phyloP scores from a whole-genome alignment of 2,888 invertebrate genomes.

The Tenthredo scrophulariae region DNA sequence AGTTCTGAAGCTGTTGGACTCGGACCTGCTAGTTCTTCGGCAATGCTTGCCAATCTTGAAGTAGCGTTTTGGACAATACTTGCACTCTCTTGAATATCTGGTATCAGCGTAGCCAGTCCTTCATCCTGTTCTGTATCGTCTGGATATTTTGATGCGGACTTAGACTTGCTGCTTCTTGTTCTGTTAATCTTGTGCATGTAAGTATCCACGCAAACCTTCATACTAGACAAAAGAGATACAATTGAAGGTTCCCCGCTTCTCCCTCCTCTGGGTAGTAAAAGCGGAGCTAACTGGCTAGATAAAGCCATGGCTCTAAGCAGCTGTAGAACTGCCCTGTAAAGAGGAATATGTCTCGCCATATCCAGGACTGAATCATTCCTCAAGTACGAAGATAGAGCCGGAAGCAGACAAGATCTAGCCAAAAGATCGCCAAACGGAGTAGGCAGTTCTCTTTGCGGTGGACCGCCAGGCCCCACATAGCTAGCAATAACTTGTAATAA shows the following conservation, averaged over 20 bases:
- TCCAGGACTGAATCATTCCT: slow-evolving; percentile 97
- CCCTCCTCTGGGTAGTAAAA: slow-evolving; percentile 82
- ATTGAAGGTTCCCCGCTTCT: slow-evolving; percentile 82
- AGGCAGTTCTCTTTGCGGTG: slow-evolving; percentile 81
- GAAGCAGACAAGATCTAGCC: slow-evolving; percentile 90
- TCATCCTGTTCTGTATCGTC: slow-evolving; percentile 92
- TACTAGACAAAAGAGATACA: slow-evolving; percentile 89
- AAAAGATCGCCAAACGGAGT: slow-evolving; percentile 88
- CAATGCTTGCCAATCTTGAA: slow-evolving; percentile 65
- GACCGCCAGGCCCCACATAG: slow-evolving; percentile 89
- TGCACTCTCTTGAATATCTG: slow-evolving; percentile 91
- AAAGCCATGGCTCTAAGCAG: slow-evolving; percentile 88
- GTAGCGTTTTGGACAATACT: slow-evolving; percentile 80
- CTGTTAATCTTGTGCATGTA: slow-evolving; percentile 90
- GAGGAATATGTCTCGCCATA: slow-evolving; percentile 97
- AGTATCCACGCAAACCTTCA: slow-evolving; percentile 95
- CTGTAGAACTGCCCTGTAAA: slow-evolving; percentile 92
- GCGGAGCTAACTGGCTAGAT: slow-evolving; percentile 81
- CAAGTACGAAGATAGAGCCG: slow-evolving; percentile 93
- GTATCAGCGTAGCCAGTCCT: slow-evolving; percentile 92
- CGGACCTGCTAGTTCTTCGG: slow-evolving; percentile 74
- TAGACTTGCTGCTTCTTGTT: slow-evolving; percentile 70
- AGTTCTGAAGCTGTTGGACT: slow-evolving; percentile 78
- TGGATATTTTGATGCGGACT: slow-evolving; percentile 71
- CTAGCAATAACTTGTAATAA: slow-evolving; percentile 91